Conservation (phyloP, 92 coral and sea anemone species). For the Epizoanthus scotinus region DNA sequence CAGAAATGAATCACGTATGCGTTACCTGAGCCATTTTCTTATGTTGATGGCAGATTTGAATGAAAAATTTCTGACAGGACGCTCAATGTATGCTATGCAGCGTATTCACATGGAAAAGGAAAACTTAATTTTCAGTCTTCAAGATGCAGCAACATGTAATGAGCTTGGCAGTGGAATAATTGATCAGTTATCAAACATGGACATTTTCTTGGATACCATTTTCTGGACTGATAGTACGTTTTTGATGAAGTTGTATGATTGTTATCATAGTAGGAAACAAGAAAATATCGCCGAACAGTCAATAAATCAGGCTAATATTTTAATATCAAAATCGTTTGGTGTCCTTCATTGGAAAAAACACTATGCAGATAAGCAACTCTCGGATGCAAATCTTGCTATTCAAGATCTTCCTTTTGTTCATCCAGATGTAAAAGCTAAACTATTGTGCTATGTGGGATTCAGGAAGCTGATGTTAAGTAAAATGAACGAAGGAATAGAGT, state of each 20-base stretch:
- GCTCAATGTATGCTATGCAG: not conserved
- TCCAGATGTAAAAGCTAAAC: not conserved
- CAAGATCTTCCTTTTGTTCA: not conserved
- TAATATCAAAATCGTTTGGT: constrained; percentile 1
- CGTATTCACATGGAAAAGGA: not conserved
- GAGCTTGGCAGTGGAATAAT: not conserved
- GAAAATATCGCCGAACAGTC: not conserved
- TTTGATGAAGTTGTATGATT: too few relatives aligned
- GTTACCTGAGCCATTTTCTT: not conserved
- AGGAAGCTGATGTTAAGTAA: not conserved
- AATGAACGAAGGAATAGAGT: not conserved
- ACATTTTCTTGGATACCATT: too few relatives aligned
- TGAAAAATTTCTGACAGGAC: not conserved
- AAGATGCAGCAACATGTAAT: not conserved
- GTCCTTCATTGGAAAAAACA: not conserved
- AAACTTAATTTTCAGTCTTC: not conserved
- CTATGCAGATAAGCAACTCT: not conserved
- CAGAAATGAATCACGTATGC: not conserved
- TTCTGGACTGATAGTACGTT: not conserved
- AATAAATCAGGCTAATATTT: not conserved
- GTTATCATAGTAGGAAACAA: not conserved
- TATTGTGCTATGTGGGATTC: not conserved
- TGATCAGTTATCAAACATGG: not conserved
- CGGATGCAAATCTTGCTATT: not conserved
- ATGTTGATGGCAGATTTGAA: not conserved